These are phyloP conservation scores for Hybognathus amarus DNA, from an alignment of 2,797 vertebrate genomes.

Conservation along the genomic window DNA sequence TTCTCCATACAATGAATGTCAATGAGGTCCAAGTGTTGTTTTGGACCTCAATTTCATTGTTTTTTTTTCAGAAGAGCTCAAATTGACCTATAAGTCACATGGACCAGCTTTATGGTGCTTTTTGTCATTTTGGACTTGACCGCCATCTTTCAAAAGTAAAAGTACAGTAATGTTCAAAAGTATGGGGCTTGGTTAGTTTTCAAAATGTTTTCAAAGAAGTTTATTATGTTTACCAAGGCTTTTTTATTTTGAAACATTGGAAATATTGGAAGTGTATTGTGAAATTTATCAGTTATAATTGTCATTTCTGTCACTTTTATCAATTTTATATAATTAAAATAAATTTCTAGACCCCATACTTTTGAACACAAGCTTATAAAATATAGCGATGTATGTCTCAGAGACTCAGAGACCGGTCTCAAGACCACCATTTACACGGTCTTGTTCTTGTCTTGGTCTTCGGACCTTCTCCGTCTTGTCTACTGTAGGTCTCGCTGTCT, in stretches of 20 bases:
- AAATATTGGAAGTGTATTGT: background rate
- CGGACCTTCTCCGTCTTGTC: no score
- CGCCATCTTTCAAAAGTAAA: background rate
- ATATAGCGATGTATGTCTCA: no score
- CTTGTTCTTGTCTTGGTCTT: no score
- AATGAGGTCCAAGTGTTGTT: background rate
- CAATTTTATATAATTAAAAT: background rate
- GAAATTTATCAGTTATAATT: background rate
- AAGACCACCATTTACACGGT: no score
- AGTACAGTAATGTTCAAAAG: background rate
- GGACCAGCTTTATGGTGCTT: background rate
- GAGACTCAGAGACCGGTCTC: no score
- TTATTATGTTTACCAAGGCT: no score
- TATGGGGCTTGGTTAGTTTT: background rate
- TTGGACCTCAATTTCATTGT: background rate
- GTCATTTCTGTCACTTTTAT: background rate
- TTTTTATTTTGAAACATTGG: background rate
- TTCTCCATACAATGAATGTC: background rate
- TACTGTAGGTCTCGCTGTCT: no score
- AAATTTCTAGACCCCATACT: background rate
- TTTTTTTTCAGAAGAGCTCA: background rate
- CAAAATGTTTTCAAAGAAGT: no score
- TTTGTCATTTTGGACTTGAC: background rate
- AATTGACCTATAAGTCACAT: no score
- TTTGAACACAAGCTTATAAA: background rate